These are phyloP conservation scores for Epizoanthus illoricatus DNA, from an alignment of 92 coral and sea anemone species.

Conservation along the genomic window DNA sequence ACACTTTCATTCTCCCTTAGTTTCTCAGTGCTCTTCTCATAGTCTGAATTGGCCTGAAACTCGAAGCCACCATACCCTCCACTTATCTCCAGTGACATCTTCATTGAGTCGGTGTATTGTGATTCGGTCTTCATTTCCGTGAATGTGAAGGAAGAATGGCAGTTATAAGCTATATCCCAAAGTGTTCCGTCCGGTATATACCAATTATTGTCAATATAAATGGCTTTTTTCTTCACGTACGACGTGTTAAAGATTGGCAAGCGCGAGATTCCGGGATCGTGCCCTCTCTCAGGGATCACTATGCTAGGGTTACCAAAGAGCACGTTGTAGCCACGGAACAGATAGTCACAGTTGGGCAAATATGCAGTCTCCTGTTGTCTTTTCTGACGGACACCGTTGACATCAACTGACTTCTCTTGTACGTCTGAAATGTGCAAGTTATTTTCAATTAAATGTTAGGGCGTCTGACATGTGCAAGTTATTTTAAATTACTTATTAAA, in stretches of 20 bases:
- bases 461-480: too few relatives aligned
- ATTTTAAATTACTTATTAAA: too few relatives aligned
- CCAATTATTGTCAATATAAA: too few relatives aligned
- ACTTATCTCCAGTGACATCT: neutral
- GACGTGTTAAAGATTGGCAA: too few relatives aligned
- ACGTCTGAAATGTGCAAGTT: too few relatives aligned
- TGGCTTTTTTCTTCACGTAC: too few relatives aligned
- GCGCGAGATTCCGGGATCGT: constrained; percentile 9
- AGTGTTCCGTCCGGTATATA: constrained; percentile 26
- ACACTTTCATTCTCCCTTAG: constrained; percentile 2
- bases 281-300: constrained; percentile 32
- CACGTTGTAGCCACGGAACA: constrained; percentile 47
- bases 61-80: constrained; percentile 11
- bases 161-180: neutral
- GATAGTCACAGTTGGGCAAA: constrained; percentile 40
- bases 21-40: neutral
- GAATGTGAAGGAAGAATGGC: neutral
- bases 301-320: neutral
- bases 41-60: neutral
- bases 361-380: neutral
- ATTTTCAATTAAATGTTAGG: too few relatives aligned
- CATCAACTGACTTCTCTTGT: neutral
- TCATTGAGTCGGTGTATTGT: neutral
- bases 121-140: neutral
- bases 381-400: too few relatives aligned